Evolutionary conservation across 1,140 invertebrate species (phyloP), one percentile per base, ranked within the genome.

Genomic region (Tetramorium parvispinum): DNA sequence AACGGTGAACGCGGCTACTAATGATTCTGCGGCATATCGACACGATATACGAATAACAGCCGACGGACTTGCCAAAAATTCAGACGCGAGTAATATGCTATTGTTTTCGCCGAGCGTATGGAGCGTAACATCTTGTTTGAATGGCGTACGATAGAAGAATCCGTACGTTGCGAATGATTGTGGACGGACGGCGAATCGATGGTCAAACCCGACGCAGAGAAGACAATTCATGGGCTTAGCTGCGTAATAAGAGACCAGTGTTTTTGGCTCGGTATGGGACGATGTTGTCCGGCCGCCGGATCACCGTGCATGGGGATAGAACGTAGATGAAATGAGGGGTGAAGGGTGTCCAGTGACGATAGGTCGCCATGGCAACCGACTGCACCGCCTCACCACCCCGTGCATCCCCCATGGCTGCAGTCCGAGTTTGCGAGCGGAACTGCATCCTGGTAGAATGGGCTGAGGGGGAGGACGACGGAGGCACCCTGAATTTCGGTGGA

Each of bases 361-460:
- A 93, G 93, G 93, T 95, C 91, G 90, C 93, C 93, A 95, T 95
- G 94, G 94, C 91, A 95, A 95, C 94, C 94, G 94, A 95, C 95
- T 95, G 94, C 94, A 95, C 93, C 94, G 92, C 92, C 92, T 92
- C 93, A 90, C 91, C 90, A 87, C 90, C 93, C 93, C 87, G 89
- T 92, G 92, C 90, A 92, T 92, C 93, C 92, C 92, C 92, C 87
- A 91, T 92, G 91, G 93, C 92, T 94, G 94, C 94, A 94, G 91
- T 93, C 93, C 90, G 93, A 94, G 93, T 94, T 94, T 93, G 93
- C 89, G 89, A 92, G 87, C 91, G 92, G 90, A 90, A 91, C 92
- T 93, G 92, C 92, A 93, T 92, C 91, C 91, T 92, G 88, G 86
- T 71, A 55, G 87, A 83, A 88, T 71, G 86, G 68, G 77, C 59